Evolutionary conservation across 2,113 vertebrate genomes (phyloP), one percentile per base, ranked within the genome.

Genomic region (Cichladusa arquata): DNA sequence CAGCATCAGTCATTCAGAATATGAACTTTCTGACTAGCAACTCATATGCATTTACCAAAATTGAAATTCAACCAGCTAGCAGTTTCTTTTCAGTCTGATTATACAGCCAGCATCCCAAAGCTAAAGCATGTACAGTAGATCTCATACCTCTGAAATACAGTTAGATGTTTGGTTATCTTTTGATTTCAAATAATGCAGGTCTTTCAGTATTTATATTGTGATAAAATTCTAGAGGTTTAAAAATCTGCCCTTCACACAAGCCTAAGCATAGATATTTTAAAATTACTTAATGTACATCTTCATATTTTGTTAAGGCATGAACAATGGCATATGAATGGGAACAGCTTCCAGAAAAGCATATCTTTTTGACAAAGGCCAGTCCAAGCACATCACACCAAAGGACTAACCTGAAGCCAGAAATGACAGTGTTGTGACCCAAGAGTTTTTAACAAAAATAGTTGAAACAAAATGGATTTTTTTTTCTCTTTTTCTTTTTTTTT

Each of bases 251-350:
- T 96, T 93, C 91, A 96, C 95, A 92, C 84, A 97, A 91, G 95
- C 95, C 97, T 98, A 97, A 94, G 95, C 88, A 95, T 79, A 97
- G 84, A 88, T 96, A 95, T 97, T 97, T 92, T 96, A 97, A 98
- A 98, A 97, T 91, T 92, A 92, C 90, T 97, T 97, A 97, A 96
- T 97, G 96, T 98, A 98, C 95, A 98, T 96, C 93, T 98, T 97
- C 95, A 76, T 97, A 96, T 97, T 97, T 98, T 96, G 36, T 97
- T 98, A 98, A 98, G 98, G 98, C 98, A 98, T 98, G 98, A 98
- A 97, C 95, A 97, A 98, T 98, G 97, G 96, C 70, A 87, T 96
- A 95, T 97, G 96, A 97, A 97, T 95, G 97, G 91, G 95, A 96
- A 97, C 81, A 92, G 92, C 95, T 95, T 97, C 93, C 78, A 9